A percentile compares a stretch with the other conserved stretches of the same genome.
phyloP scores from a whole-genome alignment of 2,797 vertebrate genomes.

The Intellagama lesueurii region DNA sequence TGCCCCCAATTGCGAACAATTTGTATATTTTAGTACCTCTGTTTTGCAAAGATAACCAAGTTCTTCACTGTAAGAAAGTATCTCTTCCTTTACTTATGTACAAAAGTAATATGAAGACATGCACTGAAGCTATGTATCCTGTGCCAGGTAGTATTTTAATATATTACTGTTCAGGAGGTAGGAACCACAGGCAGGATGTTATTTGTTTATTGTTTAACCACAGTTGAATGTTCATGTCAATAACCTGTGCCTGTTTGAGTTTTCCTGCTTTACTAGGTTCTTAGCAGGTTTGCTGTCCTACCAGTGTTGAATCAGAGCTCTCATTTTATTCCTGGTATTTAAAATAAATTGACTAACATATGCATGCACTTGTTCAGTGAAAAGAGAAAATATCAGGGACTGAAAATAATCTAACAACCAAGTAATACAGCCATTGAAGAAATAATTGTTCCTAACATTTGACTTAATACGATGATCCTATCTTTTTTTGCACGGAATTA shows the following conservation, averaged over 20 bases:
- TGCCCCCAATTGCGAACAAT: background rate
- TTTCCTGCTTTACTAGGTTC: slow-evolving; percentile 31
- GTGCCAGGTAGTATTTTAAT: slow-evolving; percentile 67
- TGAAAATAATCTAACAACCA: too few relatives aligned
- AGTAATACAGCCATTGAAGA: too few relatives aligned
- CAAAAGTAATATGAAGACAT: slow-evolving; percentile 59
- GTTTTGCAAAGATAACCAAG: background rate
- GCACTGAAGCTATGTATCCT: slow-evolving; percentile 67
- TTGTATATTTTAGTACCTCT: slow-evolving; percentile 23
- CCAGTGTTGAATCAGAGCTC: background rate
- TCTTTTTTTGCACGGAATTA: too few relatives aligned
- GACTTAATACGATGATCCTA: too few relatives aligned
- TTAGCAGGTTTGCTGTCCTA: slow-evolving; percentile 22
- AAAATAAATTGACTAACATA: too few relatives aligned
- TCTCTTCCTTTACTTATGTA: slow-evolving; percentile 5
- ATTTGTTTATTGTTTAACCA: slow-evolving; percentile 67
- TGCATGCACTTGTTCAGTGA: too few relatives aligned
- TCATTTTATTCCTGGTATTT: background rate
- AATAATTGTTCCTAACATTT: too few relatives aligned
- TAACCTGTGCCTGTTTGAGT: slow-evolving; percentile 35
- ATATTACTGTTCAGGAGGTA: slow-evolving; percentile 70
- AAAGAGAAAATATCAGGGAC: too few relatives aligned
- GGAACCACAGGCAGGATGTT: slow-evolving; percentile 70
- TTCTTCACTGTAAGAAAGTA: too few relatives aligned
- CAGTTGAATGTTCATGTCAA: slow-evolving; percentile 69